Percentiles rank a stretch among this genome's conserved stretches.
Conservation (phyloP, 2,888 invertebrate genomes). For the Dendrolimus pini region DNA sequence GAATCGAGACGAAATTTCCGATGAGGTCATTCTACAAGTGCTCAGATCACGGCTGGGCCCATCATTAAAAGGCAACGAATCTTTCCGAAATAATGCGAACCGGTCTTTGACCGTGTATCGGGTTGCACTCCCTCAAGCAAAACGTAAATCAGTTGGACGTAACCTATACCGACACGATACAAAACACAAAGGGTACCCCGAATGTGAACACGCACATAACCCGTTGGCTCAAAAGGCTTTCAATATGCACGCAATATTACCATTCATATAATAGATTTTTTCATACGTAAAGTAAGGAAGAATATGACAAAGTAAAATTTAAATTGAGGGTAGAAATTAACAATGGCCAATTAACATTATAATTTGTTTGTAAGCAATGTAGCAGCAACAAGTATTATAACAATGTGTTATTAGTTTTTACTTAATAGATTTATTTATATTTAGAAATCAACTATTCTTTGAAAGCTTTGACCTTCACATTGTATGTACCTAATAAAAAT, state of each 20-base stretch:
- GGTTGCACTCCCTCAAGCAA: conserved; percentile 39
- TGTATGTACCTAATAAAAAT: not conserved
- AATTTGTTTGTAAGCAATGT: too few species aligned
- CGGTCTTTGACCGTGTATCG: conserved; percentile 65
- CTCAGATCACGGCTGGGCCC: conserved; percentile 27
- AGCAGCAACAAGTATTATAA: too few species aligned
- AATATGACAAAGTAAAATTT: not conserved
- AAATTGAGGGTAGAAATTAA: not conserved
- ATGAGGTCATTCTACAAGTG: conserved; percentile 55
- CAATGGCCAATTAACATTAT: too few species aligned
- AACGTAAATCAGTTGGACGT: conserved; percentile 50
- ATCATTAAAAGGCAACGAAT: conserved; percentile 44
- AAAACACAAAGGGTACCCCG: conserved; percentile 15
- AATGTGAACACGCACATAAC: not conserved
- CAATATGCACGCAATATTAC: not conserved
- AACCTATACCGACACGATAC: conserved; percentile 20
- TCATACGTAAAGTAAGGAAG: not conserved
- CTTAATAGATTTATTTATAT: too few species aligned
- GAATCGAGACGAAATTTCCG: conserved; percentile 34
- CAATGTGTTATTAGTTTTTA: too few species aligned
- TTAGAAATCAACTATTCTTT: too few species aligned
- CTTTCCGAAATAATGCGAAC: conserved; percentile 63
- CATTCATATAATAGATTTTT: not conserved
- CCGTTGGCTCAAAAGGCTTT: not conserved
- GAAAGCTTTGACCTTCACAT: not conserved